Base-by-base conservation (phyloP, 2,888 invertebrate genomes). In the Pandemis corylana region DNA sequence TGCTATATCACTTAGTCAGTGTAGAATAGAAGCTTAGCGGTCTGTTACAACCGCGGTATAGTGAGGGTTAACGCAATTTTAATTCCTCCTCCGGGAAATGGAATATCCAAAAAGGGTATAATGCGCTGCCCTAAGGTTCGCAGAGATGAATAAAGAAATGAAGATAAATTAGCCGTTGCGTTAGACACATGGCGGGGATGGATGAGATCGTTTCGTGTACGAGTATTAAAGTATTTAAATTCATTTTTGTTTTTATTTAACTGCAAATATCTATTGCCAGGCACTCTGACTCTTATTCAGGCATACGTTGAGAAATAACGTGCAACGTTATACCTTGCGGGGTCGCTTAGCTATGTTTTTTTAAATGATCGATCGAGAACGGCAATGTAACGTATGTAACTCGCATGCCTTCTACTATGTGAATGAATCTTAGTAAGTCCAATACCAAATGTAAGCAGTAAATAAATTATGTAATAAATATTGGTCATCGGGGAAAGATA, bases 121-220 rank as follows among this genome's bases (percentile, higher is more conserved):
- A 75, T 69, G 66, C 70, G 62, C 15, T 70, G 66, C 51, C 70
- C 70, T 59, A 66, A 75, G 66, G 74, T 71, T 74, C 13, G 74
- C 53, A 70, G 59, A 75, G 71, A 75, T 75, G 75, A 75, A 67
- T 75, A 66, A 75, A 75, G 75, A 44, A 75, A 75, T 75, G 75
- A 71, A 67, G 75, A 75, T 75, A 71, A 67, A 75, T 71, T 70
- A 75, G 67, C 63, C 67, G 62, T 13, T 71, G 75, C 41, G 63
- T 71, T 71, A 71, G 75, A 71, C 71, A 44, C n/a, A 44, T 41
- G 13, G 66, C 42, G 46, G 42, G 15, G 59, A 20, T 28, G 7
- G 51, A 65, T 49, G 20, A 9, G 36, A 20, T 20, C 15, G 20
- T 56, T 56, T 56, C 7, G 20, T 9, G 51, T 56, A 46, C 12